These are phyloP conservation scores for Ennomos fuscantarius DNA, from an alignment of 2,888 invertebrate species.

Conservation along the genomic window DNA sequence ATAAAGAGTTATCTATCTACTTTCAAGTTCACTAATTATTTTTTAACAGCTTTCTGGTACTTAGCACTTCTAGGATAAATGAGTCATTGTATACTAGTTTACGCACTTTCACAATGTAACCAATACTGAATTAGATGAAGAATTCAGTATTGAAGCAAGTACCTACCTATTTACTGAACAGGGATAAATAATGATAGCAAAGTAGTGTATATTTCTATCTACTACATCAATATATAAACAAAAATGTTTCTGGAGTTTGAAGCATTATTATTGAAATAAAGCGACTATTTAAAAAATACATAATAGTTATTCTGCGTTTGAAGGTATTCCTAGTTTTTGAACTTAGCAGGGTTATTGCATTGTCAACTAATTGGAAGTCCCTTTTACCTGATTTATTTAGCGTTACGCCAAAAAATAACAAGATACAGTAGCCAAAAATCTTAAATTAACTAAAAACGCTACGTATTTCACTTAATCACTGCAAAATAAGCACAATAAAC, in stretches of 20 bases:
- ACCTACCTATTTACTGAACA: too few relatives aligned
- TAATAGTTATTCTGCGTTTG: background rate
- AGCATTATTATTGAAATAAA: slow-evolving; percentile 9
- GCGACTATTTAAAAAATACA: slow-evolving; percentile 13
- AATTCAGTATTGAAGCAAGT: background rate
- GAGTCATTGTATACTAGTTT: slow-evolving; percentile 14
- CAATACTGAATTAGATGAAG: background rate
- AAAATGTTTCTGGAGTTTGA: slow-evolving; percentile 1
- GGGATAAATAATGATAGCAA: too few relatives aligned
- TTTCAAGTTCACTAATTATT: slow-evolving; percentile 7
- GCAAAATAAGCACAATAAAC: slow-evolving; percentile 5
- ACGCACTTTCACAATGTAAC: background rate
- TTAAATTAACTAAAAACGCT: background rate
- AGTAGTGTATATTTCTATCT: too few relatives aligned
- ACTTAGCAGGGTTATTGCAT: slow-evolving; percentile 30
- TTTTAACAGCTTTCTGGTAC: background rate
- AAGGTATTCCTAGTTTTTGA: background rate
- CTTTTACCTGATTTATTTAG: slow-evolving; percentile 46
- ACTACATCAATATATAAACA: slow-evolving; percentile 10
- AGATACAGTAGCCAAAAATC: background rate
- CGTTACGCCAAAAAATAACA: slow-evolving; percentile 7
- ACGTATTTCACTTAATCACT: slow-evolving; percentile 6
- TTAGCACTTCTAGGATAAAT: slow-evolving; percentile 10
- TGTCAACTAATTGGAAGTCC: slow-evolving; percentile 39
- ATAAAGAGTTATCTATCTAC: too few relatives aligned